Conservation (phyloP, 2,888 invertebrate species). For the Drosophila hamatofila region DNA sequence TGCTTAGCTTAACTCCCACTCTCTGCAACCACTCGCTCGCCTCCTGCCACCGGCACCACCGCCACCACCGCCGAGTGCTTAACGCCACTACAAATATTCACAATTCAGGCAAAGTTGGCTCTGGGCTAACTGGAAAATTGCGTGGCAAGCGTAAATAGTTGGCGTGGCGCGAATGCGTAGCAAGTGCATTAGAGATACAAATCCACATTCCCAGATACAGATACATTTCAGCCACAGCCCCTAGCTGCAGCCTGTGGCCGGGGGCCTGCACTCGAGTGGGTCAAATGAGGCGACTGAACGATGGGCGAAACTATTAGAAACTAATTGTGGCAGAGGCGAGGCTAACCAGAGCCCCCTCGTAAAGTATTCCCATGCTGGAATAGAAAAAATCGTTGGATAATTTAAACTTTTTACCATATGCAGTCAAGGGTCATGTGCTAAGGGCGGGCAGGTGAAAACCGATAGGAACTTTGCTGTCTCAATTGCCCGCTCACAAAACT, state of each 20-base stretch:
- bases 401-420: background rate
- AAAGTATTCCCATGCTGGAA: background rate
- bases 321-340: background rate
- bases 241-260: background rate
- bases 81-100: slow-evolving; percentile 5
- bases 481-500: too few relatives aligned
- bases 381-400: background rate
- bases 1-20: slow-evolving; percentile 12
- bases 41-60: background rate
- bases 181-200: slow-evolving; percentile 34
- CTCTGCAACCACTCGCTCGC: background rate
- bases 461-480: too few relatives aligned
- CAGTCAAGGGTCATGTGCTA: too few relatives aligned
- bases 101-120: slow-evolving; percentile 10
- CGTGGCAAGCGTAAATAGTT: slow-evolving; percentile 69
- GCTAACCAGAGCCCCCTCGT: background rate
- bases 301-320: background rate
- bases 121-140: slow-evolving; percentile 68
- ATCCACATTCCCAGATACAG: slow-evolving; percentile 19
- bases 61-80: background rate
- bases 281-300: slow-evolving; percentile 2
- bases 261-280: background rate
- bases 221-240: slow-evolving; percentile 1
- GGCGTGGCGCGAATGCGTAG: slow-evolving; percentile 61
- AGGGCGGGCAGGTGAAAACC: too few relatives aligned